Evolutionary conservation across 2,113 vertebrate genomes (phyloP), one percentile per base, ranked within the genome.

Genomic region (Stigmatopora nigra): DNA sequence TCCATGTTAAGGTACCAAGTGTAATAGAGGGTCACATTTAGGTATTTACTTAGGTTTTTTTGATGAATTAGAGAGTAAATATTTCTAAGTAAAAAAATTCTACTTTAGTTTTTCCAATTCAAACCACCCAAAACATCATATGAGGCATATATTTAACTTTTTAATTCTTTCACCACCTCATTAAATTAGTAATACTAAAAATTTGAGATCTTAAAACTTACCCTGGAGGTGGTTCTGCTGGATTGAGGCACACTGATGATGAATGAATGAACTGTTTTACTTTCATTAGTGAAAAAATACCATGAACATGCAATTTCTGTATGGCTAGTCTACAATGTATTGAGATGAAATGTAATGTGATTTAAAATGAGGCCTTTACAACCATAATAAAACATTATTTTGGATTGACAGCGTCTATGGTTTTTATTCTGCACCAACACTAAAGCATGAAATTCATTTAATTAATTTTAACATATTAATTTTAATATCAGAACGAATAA

Each of bases 151-250:
- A 63, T 11, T 1, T 64, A 11, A 45, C 5, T 11, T 36, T 25
- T 17, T 22, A 64, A n/a, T 53, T 63, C 35, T 44, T 45, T 15
- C 64, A 41, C n/a, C 15, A 20, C 22, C 17, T 63, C 41, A 63
- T 59, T 25, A 67, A 41, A 48, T 36, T 62, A 46, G 51, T 52
- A 59, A 70, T 31, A 52, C 19, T 17, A 9, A 64, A 63, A 51
- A 44, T 58, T 77, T 70, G 17, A 65, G 2, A 59, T 75, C 69
- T 70, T 62, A 22, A n/a, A 69, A 79, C 77, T 80, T 78, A 80
- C 79, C 77, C 31, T 67, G 45, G 25, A 65, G 59, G 55, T 55
- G 69, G 66, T 55, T 77, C 60, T 70, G 74, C 61, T 70, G 73
- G 72, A 61, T 58, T 71, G 60, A 49, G 64, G 68, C 69, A 65